Conservation (phyloP, 2,888 invertebrate genomes). For the Yponomeuta sedellus region DNA sequence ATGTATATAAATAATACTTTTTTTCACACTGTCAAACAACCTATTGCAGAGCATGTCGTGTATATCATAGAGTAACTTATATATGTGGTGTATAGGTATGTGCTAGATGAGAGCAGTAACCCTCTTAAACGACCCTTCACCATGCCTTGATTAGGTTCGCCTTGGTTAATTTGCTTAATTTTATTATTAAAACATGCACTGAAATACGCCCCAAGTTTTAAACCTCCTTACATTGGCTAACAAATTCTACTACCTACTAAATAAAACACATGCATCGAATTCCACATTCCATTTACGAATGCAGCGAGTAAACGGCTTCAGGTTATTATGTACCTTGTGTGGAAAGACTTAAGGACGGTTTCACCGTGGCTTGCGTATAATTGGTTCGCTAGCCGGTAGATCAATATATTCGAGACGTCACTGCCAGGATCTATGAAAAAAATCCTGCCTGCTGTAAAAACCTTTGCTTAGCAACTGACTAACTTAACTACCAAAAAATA, state of each 20-base stretch:
- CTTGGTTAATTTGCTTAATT: no score
- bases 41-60: no score
- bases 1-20: no score
- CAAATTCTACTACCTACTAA: background rate
- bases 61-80: no score
- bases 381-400: background rate
- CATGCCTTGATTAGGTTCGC: no score
- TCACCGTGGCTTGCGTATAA: background rate
- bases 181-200: no score
- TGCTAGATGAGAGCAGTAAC: no score
- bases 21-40: no score
- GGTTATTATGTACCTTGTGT: background rate
- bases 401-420: conserved; percentile 4
- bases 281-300: background rate
- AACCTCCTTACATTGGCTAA: background rate
- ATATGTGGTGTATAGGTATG: no score
- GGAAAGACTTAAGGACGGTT: background rate
- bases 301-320: background rate
- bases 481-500: background rate
- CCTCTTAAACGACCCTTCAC: no score
- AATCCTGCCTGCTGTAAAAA: background rate
- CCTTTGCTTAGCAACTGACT: background rate
- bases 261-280: background rate
- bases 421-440: background rate
- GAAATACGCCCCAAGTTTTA: background rate